Evolutionary conservation across 1,140 invertebrate species (phyloP).

Genomic region (Bombus fervidus): DNA sequence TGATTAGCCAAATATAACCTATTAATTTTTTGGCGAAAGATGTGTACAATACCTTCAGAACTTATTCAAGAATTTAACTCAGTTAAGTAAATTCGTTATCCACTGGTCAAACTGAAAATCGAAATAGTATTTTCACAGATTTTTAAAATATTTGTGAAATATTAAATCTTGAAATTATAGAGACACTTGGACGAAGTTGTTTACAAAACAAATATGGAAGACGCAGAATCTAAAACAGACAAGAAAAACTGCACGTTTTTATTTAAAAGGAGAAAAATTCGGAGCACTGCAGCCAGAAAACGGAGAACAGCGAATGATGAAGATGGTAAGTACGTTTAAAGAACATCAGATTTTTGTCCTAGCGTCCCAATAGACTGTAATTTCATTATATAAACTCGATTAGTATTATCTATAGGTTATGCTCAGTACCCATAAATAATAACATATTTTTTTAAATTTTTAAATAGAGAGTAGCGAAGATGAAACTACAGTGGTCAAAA

Average conservation of each 20-base stretch:
- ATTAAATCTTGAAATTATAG: conserved; percentile 11
- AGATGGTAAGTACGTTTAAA: conserved; percentile 59
- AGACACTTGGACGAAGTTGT: conserved; percentile 33
- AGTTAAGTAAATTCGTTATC: conserved; percentile 13
- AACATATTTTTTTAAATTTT: conserved; percentile 29
- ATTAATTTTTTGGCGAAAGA: neutral
- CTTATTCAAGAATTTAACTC: conserved; percentile 10
- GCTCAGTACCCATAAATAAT: conserved; percentile 11
- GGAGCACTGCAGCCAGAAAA: conserved; percentile 76
- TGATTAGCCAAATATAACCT: conserved; percentile 55
- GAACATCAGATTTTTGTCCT: conserved; percentile 4
- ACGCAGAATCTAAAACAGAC: conserved; percentile 54
- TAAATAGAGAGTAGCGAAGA: conserved; percentile 79
- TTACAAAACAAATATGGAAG: conserved; percentile 76
- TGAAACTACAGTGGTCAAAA: conserved; percentile 82
- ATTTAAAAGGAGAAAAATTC: conserved; percentile 81
- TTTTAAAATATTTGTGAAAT: conserved; percentile 1
- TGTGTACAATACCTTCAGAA: neutral
- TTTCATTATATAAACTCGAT: conserved; percentile 60
- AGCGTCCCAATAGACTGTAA: conserved; percentile 62
- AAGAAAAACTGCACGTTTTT: conserved; percentile 75
- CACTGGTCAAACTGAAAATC: neutral
- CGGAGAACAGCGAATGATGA: conserved; percentile 68
- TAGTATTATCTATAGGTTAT: conserved; percentile 56
- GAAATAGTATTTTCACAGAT: neutral